Conservation (phyloP, 2,888 invertebrate species). For the Drosophila suboccidentalis region DNA sequence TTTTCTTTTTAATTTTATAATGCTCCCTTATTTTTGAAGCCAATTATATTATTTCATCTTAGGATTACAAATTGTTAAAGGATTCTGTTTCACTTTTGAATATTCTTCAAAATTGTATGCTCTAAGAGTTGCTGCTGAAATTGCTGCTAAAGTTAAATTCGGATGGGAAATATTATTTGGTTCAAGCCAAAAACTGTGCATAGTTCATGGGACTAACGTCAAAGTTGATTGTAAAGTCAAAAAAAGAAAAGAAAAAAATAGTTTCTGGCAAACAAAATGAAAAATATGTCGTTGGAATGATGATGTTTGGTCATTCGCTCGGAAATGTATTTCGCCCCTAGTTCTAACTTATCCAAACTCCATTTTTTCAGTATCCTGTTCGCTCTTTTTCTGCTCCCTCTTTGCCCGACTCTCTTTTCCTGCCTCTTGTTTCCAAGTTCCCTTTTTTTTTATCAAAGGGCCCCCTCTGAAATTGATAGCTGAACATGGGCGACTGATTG, state of each 20-base stretch:
- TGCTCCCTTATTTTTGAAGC: no score
- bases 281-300: slow-evolving; percentile 37
- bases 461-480: slow-evolving; percentile 19
- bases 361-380: neutral
- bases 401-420: neutral
- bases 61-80: no score
- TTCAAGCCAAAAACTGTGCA: neutral
- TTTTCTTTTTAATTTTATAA: no score
- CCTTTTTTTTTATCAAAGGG: neutral
- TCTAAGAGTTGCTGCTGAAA: neutral
- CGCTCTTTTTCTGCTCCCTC: neutral
- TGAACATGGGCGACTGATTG: slow-evolving; percentile 46
- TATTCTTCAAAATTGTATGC: neutral
- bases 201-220: slow-evolving; percentile 14
- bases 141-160: neutral
- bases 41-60: no score
- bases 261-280: slow-evolving; percentile 14
- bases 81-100: no score
- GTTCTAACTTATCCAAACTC: neutral
- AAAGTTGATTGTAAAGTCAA: slow-evolving; percentile 28
- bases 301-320: slow-evolving; percentile 30
- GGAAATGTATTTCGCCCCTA: neutral
- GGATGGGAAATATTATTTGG: neutral
- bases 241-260: slow-evolving; percentile 7
- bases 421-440: neutral